These are phyloP conservation scores for Mus spicilegus DNA, from an alignment of 2,113 vertebrate genomes.

Conservation along the genomic window DNA sequence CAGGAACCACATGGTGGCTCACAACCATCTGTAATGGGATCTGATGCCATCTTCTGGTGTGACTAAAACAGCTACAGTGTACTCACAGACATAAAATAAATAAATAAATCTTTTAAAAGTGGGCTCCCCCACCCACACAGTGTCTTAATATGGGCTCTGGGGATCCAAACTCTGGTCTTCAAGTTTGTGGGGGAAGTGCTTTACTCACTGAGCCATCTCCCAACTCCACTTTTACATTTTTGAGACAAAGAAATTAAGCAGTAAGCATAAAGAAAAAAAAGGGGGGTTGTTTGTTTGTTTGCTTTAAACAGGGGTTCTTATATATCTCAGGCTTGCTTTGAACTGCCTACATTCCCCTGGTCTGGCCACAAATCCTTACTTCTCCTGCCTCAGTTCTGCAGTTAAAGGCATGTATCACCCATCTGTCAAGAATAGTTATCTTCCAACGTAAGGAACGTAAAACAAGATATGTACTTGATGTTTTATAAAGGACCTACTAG, in stretches of 20 bases:
- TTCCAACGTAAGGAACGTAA: conserved; percentile 49
- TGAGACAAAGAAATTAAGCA: conserved; percentile 42
- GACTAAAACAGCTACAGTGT: too few relatives aligned
- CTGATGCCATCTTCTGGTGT: too few relatives aligned
- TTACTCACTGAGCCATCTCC: neutral
- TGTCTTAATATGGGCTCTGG: too few relatives aligned
- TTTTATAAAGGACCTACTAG: neutral
- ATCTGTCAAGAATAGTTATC: neutral
- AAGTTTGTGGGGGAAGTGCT: neutral
- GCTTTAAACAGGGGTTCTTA: neutral
- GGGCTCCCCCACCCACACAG: neutral
- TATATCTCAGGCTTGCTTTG: neutral
- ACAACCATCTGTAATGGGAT: too few relatives aligned
- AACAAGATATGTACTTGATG: neutral
- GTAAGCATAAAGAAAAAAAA: conserved; percentile 21
- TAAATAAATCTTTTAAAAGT: too few relatives aligned
- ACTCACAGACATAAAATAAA: too few relatives aligned
- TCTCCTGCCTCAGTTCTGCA: neutral
- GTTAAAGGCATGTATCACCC: neutral
- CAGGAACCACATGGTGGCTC: too few relatives aligned
- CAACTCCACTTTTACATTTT: neutral
- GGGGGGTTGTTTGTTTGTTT: neutral
- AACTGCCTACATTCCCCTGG: neutral
- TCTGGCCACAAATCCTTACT: neutral
- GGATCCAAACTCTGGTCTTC: neutral